phyloP scores from a whole-genome alignment of 1,140 invertebrate genomes.

The Notospermus geniculatus region DNA sequence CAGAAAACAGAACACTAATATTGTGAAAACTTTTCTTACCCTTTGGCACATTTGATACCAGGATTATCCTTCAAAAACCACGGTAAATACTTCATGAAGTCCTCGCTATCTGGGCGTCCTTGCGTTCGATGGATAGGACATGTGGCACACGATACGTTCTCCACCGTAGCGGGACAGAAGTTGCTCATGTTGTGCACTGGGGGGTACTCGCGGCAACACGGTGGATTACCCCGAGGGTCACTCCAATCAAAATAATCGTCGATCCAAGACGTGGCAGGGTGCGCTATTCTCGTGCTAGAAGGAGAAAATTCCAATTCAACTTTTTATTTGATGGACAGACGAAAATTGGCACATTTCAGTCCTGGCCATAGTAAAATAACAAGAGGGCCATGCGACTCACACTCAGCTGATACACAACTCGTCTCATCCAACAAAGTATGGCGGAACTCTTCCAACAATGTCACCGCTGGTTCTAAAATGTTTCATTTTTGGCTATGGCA shows the following conservation, averaged over 20 bases:
- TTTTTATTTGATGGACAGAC: no score
- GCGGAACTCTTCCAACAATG: no score
- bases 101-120: slow-evolving; percentile 55
- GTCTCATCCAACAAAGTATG: no score
- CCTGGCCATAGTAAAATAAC: no score
- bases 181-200: slow-evolving; percentile 26
- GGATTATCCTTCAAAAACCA: slow-evolving; percentile 84
- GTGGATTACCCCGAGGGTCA: slow-evolving; percentile 44
- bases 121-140: slow-evolving; percentile 38
- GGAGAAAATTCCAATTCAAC: slow-evolving; percentile 19
- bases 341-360: no score
- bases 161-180: slow-evolving; percentile 55
- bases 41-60: slow-evolving; percentile 73
- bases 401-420: no score
- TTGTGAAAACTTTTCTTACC: slow-evolving; percentile 53
- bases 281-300: slow-evolving; percentile 73
- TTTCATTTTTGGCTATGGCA: no score
- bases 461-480: no score
- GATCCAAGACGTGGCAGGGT: slow-evolving; percentile 80
- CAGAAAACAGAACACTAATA: slow-evolving; percentile 54
- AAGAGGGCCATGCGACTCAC: no score
- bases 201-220: slow-evolving; percentile 55
- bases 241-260: slow-evolving; percentile 90
- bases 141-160: slow-evolving; percentile 29
- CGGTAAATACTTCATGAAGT: slow-evolving; percentile 73